Percentiles rank a stretch among this genome's conserved stretches.
phyloP scores from a whole-genome alignment of 2,113 vertebrate species.

The Lepus europaeus region DNA sequence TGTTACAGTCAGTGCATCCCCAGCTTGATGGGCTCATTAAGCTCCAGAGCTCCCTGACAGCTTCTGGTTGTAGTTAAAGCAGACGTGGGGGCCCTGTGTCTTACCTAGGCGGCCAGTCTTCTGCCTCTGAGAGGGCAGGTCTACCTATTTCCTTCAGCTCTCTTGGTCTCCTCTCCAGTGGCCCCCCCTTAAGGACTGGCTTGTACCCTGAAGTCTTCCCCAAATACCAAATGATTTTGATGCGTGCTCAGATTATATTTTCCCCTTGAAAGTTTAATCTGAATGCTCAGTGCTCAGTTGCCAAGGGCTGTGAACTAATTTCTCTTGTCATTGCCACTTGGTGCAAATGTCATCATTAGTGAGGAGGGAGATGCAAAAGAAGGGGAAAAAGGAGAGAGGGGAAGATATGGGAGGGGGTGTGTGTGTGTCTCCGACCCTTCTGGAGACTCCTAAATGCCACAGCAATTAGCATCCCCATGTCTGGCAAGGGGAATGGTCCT shows the following conservation, averaged over 20 bases:
- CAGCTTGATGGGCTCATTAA: slow-evolving; percentile 91
- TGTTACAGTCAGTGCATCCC: slow-evolving; percentile 88
- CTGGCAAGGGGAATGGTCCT: rapidly evolving
- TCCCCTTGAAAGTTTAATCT: slow-evolving; percentile 80
- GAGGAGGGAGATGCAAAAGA: slow-evolving; percentile 82
- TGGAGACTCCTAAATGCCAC: slow-evolving; percentile 59
- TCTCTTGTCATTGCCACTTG: slow-evolving; percentile 84
- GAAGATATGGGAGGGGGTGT: not conserved
- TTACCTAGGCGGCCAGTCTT: slow-evolving; percentile 67
- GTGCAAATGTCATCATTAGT: slow-evolving; percentile 90
- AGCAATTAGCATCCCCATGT: slow-evolving; percentile 60
- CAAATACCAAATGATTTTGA: slow-evolving; percentile 80
- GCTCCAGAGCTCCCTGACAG: slow-evolving; percentile 92
- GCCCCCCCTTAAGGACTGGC: not conserved
- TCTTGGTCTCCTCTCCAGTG: too few relatives aligned
- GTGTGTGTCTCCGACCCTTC: slow-evolving; percentile 46
- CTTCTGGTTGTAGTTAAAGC: slow-evolving; percentile 85
- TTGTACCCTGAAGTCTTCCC: slow-evolving; percentile 53
- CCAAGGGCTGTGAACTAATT: slow-evolving; percentile 88
- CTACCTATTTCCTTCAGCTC: slow-evolving; percentile 43
- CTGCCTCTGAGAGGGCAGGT: slow-evolving; percentile 58
- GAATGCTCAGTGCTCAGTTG: slow-evolving; percentile 85
- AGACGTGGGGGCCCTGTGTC: slow-evolving; percentile 70
- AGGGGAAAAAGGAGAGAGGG: slow-evolving; percentile 60
- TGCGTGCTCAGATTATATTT: slow-evolving; percentile 67